Evolutionary conservation across 1,140 invertebrate genomes (phyloP), one percentile per base, ranked within the genome.

Genomic region (Ectropis grisescens): DNA sequence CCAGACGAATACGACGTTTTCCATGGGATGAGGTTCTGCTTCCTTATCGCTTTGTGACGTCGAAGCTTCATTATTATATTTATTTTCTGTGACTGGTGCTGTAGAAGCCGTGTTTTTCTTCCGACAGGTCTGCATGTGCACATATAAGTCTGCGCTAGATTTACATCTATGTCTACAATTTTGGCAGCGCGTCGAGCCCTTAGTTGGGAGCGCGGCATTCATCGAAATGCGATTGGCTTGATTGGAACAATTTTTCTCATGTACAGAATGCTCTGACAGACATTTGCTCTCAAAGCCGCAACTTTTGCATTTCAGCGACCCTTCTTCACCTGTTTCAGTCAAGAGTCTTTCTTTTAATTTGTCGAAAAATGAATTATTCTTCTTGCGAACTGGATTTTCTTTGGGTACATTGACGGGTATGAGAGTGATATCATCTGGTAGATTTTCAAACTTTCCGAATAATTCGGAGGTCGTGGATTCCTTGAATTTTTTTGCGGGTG

Each of bases 91-190:
- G 36, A 13, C 37, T 35, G 5, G 16, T 13, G 3, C 24, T 26
- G 24, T 26, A 22, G 4, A 4, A 22, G 19, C 4, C n/a, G 16
- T 19, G 29, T 46, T 57, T 58, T 57, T 54, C 67, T 83, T 40
- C 76, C 82, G 58, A 64, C 92, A 94, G 10, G 85, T 86, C 67
- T 89, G 85, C 55, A 93, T 76, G 59, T 95, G 93, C 34, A 86
- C 74, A 33, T 89, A 81, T 7, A 95, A 84, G 79, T 93, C 92
- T 2, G 86, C 84, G 29, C 90, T 91, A 9, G 89, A 91, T 70
- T 94, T 94, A 64, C 93, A 95, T 41, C 91, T 85, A 57, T 92
- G 91, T 35, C 92, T 85, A 60, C 93, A 95, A 53, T 91, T 89
- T 62, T 93, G 91, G 65, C 93, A 95, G 29, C 93, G 84, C n/a